Percentiles rank a stretch among this genome's conserved stretches.
Conservation (phyloP, 2,888 invertebrate species). For the Gerris lacustris region DNA sequence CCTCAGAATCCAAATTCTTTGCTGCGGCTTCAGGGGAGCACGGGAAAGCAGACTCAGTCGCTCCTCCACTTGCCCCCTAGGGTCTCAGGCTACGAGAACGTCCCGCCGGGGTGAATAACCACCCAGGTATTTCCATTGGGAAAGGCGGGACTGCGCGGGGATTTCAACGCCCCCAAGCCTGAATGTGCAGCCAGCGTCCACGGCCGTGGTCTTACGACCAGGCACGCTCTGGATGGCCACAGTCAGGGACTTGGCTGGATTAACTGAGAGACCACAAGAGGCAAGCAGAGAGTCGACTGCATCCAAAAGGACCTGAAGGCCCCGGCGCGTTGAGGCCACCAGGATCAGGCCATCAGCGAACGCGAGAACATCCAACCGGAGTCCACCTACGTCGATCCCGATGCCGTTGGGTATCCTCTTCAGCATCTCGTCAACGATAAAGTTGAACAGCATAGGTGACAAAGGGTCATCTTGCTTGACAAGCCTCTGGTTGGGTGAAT, state of each 20-base stretch:
- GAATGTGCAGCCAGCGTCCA: not conserved
- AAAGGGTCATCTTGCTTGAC: slow-evolving; percentile 38
- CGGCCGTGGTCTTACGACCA: slow-evolving; percentile 27
- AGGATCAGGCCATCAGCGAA: slow-evolving; percentile 33
- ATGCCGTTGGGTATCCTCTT: slow-evolving; percentile 9
- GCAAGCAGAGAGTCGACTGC: not conserved
- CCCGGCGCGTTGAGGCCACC: slow-evolving; percentile 8
- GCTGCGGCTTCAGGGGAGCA: slow-evolving; percentile 37
- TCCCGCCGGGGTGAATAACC: slow-evolving; percentile 33
- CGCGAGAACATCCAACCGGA: slow-evolving; percentile 32
- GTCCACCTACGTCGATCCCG: slow-evolving; percentile 12
- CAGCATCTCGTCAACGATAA: slow-evolving; percentile 23
- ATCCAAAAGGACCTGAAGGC: not conserved
- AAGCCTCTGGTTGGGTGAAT: slow-evolving; percentile 31
- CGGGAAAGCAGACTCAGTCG: slow-evolving; percentile 31
- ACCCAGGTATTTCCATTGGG: slow-evolving; percentile 32
- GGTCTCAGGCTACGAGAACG: slow-evolving; percentile 11
- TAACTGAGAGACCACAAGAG: slow-evolving; percentile 15
- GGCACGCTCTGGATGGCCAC: slow-evolving; percentile 32
- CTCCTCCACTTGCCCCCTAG: slow-evolving; percentile 26
- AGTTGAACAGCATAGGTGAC: slow-evolving; percentile 36
- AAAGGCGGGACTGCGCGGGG: slow-evolving; percentile 28
- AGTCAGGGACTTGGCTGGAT: slow-evolving; percentile 31
- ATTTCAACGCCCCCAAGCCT: slow-evolving; percentile 23
- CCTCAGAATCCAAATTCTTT: slow-evolving; percentile 35